phyloP scores from a whole-genome alignment of 2,797 vertebrate species.

The Sebastes flavidus region DNA sequence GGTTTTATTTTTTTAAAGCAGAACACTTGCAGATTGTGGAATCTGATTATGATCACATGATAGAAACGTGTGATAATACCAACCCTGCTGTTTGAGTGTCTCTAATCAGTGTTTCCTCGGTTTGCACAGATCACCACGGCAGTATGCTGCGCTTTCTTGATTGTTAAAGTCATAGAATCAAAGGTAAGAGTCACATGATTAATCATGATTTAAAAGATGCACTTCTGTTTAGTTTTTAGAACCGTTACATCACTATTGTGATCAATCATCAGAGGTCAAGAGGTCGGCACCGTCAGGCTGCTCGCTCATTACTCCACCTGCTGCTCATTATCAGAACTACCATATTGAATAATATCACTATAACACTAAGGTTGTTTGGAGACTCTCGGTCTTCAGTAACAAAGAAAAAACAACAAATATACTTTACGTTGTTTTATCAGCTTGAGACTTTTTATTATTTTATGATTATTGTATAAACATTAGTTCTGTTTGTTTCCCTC shows the following conservation, averaged over 20 bases:
- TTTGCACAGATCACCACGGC: slow-evolving; percentile 90
- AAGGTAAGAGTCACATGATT: slow-evolving; percentile 83
- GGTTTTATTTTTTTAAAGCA: no score
- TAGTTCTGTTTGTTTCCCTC: no score
- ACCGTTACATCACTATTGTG: neutral
- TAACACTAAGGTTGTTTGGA: no score
- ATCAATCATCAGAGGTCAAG: neutral
- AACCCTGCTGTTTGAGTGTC: neutral
- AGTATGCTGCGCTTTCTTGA: slow-evolving; percentile 92
- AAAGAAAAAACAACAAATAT: neutral
- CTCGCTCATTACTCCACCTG: neutral
- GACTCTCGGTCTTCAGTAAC: neutral
- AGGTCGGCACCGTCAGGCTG: neutral
- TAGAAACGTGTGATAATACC: neutral
- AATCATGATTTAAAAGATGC: neutral
- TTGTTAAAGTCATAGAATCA: slow-evolving; percentile 95
- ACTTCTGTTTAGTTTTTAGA: neutral
- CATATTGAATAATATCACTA: neutral
- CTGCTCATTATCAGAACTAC: neutral
- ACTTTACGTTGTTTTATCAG: neutral
- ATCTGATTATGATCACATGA: neutral
- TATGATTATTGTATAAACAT: no score
- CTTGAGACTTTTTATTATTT: no score
- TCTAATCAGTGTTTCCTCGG: neutral
- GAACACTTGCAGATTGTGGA: no score